A percentile compares a stretch with the other conserved stretches of the same genome.
These are phyloP conservation scores for Pantherophis alleghaniensis DNA, from an alignment of 2,797 vertebrate genomes.

Conservation along the genomic window DNA sequence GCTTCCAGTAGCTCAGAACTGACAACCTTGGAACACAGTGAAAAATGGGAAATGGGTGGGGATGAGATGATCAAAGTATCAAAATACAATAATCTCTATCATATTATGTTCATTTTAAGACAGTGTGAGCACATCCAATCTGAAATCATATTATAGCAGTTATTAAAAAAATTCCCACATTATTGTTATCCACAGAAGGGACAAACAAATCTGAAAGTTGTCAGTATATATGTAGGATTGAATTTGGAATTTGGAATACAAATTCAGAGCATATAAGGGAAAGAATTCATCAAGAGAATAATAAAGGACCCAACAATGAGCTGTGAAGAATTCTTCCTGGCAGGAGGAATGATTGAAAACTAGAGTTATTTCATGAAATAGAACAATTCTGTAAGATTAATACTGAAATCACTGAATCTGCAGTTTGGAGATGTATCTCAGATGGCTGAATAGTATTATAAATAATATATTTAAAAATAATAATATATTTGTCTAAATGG, in stretches of 20 bases:
- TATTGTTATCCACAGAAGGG: not conserved
- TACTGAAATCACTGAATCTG: not conserved
- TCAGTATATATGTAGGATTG: not conserved
- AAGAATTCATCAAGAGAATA: not conserved
- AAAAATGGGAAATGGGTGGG: not conserved
- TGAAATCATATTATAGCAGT: not conserved
- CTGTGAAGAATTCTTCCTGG: not conserved
- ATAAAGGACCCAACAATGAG: not conserved
- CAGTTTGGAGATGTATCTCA: not conserved
- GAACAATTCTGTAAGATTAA: not conserved
- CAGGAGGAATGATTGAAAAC: not conserved
- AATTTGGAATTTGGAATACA: not conserved
- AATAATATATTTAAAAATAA: not conserved
- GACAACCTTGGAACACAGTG: not conserved
- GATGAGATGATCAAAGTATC: not conserved
- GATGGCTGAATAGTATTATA: not conserved
- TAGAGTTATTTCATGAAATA: not conserved
- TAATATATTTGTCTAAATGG: no score
- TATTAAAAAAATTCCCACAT: not conserved
- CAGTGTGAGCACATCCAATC: not conserved
- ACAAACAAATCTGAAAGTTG: not conserved
- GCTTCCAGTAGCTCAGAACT: not conserved
- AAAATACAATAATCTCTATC: not conserved
- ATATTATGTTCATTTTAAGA: not conserved
- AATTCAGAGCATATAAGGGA: not conserved